Base-by-base conservation (phyloP, 2,113 vertebrate genomes). In the Anhinga anhinga region DNA sequence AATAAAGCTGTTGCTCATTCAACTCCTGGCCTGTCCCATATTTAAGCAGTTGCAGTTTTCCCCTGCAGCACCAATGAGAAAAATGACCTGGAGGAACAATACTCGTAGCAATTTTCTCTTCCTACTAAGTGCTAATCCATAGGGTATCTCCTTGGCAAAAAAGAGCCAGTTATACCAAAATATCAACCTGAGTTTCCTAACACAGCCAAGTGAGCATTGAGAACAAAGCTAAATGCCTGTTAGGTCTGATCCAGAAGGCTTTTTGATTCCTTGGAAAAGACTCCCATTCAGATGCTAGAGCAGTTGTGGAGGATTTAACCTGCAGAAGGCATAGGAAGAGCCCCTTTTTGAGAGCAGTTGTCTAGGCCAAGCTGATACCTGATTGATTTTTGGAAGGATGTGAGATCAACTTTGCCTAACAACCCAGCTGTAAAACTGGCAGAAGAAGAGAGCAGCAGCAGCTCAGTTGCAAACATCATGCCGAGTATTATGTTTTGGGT, bases 401-500 rank as follows among this genome's bases (percentile, higher is more conserved):
- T 44, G n/a, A 38, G 38, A 91, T 83, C 26, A 71, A 53, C 63
- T 88, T 91, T 82, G 62, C 58, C 38, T 70, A 65, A 89, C 22
- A 94, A 50, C 61, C 58, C 94, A 96, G 84, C 93, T 95, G 78
- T 82, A 77, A 93, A 93, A 71, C 71, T 82, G 78, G 42, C 62
- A 83, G 58, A 36, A 91, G 55, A 84, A 86, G 49, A 67, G 26
- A 92, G n/a, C 83, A 86, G 66, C 94, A 63, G 89, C 82, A 91
- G 55, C 79, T 94, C 78, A 55, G 32, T 80, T 91, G 82, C 74
- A 71, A 95, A 93, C 82, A 86, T 95, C 84, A 73, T 11, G 16
- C 86, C 50, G 61, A 92, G 45, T 90, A 76, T 88, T 90, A 91
- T 92, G 92, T 93, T 95, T 97, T 84, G 94, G 30, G 86, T 94